Percentiles rank a stretch among this genome's conserved stretches.
These are phyloP conservation scores for Ormyrus thymus DNA, from an alignment of 2,888 invertebrate genomes.

Conservation along the genomic window DNA sequence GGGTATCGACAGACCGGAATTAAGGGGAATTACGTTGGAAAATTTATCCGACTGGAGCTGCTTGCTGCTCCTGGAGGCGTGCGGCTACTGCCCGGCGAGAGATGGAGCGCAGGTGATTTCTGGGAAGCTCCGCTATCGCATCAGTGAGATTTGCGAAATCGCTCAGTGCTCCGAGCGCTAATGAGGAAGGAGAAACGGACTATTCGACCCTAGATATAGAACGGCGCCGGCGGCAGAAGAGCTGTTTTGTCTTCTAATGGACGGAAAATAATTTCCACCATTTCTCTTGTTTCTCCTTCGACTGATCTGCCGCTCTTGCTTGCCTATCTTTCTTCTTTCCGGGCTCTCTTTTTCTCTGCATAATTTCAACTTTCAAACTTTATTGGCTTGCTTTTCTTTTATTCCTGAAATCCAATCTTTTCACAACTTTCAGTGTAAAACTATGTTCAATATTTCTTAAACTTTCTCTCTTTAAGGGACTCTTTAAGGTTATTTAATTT, in stretches of 20 bases:
- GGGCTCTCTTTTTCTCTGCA: neutral
- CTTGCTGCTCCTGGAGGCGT: conserved; percentile 11
- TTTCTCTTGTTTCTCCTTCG: conserved; percentile 21
- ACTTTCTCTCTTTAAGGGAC: no score
- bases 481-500: no score
- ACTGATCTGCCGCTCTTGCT: neutral
- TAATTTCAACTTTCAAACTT: neutral
- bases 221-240: neutral
- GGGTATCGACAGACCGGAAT: conserved; percentile 53
- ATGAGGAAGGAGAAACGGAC: conserved; percentile 29
- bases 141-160: conserved; percentile 47
- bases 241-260: conserved; percentile 41
- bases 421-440: no score
- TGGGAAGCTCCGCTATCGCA: conserved; percentile 25
- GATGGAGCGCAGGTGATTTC: conserved; percentile 42
- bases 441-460: no score
- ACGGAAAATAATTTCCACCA: conserved; percentile 40
- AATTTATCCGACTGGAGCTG: conserved; percentile 47
- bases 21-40: conserved; percentile 51
- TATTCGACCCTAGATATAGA: neutral
- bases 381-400: neutral
- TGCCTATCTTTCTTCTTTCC: neutral
- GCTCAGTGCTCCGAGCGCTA: conserved; percentile 31
- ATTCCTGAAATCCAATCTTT: no score
- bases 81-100: neutral